phyloP scores from a whole-genome alignment of 2,113 vertebrate genomes.

The Hystrix brachyura region DNA sequence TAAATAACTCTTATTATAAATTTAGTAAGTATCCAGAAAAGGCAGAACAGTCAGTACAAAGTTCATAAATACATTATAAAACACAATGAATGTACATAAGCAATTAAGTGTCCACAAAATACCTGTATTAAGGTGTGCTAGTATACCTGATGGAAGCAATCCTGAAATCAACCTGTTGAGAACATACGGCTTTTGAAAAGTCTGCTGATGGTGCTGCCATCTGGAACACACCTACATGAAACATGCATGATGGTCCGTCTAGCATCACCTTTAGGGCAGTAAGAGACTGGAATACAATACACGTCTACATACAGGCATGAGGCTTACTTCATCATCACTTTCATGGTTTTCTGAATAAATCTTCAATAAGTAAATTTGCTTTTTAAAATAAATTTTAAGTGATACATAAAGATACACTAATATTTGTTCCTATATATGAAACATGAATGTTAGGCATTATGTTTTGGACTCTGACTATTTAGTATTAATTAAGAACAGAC shows the following conservation, averaged over 20 bases:
- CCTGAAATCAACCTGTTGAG: not conserved
- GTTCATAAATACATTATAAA: conserved; percentile 58
- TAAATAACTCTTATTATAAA: conserved; percentile 40
- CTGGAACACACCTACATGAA: not conserved
- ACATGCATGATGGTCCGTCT: not conserved
- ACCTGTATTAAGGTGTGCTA: conserved; percentile 22
- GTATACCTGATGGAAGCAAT: not conserved
- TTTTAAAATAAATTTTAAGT: not conserved
- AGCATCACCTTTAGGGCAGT: not conserved
- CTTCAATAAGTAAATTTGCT: not conserved
- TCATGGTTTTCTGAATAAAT: not conserved
- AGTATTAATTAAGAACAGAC: not conserved
- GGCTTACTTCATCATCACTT: not conserved
- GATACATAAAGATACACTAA: not conserved
- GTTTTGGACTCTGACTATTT: not conserved
- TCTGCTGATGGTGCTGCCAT: not conserved
- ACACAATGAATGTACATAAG: not conserved
- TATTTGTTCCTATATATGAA: not conserved
- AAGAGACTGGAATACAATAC: not conserved
- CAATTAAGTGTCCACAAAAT: conserved; percentile 59
- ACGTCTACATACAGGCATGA: not conserved
- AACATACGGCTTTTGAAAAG: not conserved
- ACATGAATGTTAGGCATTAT: not conserved
- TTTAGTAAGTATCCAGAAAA: conserved; percentile 59
- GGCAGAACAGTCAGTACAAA: conserved; percentile 16